These are phyloP conservation scores for Empidonax traillii DNA, from an alignment of 2,113 vertebrate species.

Conservation along the genomic window DNA sequence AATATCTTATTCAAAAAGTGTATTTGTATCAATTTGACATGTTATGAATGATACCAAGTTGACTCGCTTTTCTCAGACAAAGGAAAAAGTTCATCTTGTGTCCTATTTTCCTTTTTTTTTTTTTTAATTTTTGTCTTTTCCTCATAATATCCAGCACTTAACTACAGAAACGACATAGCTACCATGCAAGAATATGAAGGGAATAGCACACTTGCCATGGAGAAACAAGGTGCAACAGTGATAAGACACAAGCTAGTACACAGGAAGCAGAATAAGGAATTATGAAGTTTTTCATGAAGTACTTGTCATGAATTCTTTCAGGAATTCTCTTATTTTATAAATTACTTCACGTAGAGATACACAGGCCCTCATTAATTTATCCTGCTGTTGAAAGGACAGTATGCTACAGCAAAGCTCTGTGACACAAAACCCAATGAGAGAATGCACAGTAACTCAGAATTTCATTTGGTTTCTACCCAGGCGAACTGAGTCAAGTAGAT, in stretches of 20 bases:
- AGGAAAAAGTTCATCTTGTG: background rate
- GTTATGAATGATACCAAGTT: background rate
- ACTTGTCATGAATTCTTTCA: background rate
- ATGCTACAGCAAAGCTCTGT: background rate
- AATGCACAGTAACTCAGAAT: background rate
- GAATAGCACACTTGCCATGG: background rate
- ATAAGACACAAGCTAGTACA: background rate
- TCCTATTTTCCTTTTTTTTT: background rate
- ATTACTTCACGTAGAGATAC: background rate
- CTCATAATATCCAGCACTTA: background rate
- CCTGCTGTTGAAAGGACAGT: background rate
- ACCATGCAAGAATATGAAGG: background rate
- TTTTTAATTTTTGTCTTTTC: background rate
- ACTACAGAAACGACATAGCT: background rate
- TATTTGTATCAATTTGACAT: background rate
- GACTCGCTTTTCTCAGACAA: background rate
- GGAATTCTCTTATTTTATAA: background rate
- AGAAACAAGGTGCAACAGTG: background rate
- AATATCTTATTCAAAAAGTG: rapidly evolving
- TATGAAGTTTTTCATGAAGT: background rate
- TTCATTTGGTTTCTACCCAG: background rate
- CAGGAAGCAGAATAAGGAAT: background rate
- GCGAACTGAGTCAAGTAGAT: background rate
- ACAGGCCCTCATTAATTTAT: background rate
- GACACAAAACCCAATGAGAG: background rate